Evolutionary conservation across 2,888 invertebrate species (phyloP).

Genomic region (Hydropsyche betteni): DNA sequence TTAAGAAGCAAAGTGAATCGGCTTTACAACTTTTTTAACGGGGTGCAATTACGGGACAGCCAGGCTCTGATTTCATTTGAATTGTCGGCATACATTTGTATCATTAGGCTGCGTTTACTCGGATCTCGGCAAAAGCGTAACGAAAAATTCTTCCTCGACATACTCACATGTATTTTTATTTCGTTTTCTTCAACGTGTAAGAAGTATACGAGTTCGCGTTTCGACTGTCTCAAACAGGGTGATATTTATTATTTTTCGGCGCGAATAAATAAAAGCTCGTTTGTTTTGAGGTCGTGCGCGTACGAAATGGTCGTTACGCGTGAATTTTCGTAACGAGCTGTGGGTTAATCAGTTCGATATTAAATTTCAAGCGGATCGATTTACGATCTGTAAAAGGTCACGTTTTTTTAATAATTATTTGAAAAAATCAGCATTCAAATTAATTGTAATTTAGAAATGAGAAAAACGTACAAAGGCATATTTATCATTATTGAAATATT

Average conservation of each 20-base stretch:
- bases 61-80: slow-evolving; percentile 6
- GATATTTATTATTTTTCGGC: no score
- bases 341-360: slow-evolving; percentile 15
- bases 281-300: no score
- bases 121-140: slow-evolving; percentile 1
- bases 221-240: no score
- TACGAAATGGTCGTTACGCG: background rate
- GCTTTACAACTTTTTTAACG: slow-evolving; percentile 41
- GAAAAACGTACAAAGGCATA: no score
- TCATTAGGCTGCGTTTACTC: slow-evolving; percentile 15
- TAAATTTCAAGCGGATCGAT: slow-evolving; percentile 9
- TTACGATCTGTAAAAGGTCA: slow-evolving; percentile 10
- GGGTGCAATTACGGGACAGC: slow-evolving; percentile 18
- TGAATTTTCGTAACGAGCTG: slow-evolving; percentile 20
- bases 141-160: slow-evolving; percentile 21
- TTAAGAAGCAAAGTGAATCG: slow-evolving; percentile 40
- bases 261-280: no score
- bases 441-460: no score
- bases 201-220: background rate
- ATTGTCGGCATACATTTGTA: slow-evolving; percentile 25
- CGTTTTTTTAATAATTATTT: no score
- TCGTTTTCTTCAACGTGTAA: background rate
- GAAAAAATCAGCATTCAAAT: no score
- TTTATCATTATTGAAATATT: no score
- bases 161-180: background rate